Conservation (phyloP, 2,888 invertebrate genomes). For the Ornithoptera alexandrae region DNA sequence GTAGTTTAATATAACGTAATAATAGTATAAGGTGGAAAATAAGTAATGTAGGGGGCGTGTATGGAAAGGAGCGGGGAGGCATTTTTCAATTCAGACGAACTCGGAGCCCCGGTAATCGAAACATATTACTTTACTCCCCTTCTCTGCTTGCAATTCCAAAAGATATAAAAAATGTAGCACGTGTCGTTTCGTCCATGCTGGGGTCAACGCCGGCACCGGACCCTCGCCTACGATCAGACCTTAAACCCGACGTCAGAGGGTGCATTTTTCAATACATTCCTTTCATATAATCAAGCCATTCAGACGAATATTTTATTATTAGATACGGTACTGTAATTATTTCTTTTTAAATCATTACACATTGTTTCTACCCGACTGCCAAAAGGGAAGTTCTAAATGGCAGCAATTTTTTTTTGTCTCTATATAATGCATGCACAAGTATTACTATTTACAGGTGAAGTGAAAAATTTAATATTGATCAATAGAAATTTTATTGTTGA, state of each 20-base stretch:
- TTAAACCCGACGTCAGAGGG: no score
- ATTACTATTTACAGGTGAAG: no score
- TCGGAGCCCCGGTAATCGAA: conserved; percentile 59
- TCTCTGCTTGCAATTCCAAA: conserved; percentile 46
- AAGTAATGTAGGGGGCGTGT: conserved; percentile 8
- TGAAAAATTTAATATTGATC: no score
- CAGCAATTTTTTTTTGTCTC: no score
- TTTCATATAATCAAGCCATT: neutral
- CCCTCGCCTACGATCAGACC: no score
- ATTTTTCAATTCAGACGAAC: conserved; percentile 61
- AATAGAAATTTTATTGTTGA: no score
- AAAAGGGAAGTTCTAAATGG: no score
- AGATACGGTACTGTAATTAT: neutral
- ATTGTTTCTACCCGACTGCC: no score
- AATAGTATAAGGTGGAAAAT: no score
- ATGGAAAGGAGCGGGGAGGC: conserved; percentile 32
- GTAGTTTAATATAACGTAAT: no score
- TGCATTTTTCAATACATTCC: no score
- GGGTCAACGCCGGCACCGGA: conserved; percentile 11
- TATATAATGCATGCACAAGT: no score
- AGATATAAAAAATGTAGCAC: conserved; percentile 46
- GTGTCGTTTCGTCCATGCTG: conserved; percentile 36
- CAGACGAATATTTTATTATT: neutral
- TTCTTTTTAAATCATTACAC: neutral
- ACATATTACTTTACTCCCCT: conserved; percentile 56